Evolutionary conservation across 2,888 invertebrate genomes (phyloP).

Genomic region (Hirudinaria manillensis): DNA sequence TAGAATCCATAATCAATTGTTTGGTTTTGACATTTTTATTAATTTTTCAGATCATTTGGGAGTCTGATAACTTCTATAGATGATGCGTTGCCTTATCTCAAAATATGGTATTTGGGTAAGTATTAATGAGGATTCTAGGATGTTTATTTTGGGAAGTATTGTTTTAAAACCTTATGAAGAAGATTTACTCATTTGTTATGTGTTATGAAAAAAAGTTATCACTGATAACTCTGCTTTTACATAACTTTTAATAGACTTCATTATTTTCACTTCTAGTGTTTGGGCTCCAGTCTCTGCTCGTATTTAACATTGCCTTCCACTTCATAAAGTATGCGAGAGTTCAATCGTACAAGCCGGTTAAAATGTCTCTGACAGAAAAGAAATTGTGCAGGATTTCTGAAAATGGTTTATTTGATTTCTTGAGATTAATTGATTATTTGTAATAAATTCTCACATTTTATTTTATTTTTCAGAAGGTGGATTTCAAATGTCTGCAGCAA

Average conservation of each 20-base stretch:
- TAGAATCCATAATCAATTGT: background rate
- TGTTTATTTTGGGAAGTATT: too few species aligned
- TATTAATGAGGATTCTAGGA: background rate
- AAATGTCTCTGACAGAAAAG: background rate
- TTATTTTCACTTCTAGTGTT: background rate
- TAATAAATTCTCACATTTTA: background rate
- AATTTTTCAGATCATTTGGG: background rate
- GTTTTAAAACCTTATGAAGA: too few species aligned
- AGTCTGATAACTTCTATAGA: background rate
- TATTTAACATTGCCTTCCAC: conserved; percentile 2
- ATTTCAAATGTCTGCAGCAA: background rate
- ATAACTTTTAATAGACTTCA: background rate
- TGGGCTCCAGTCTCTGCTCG: background rate
- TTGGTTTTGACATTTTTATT: background rate
- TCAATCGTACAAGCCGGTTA: background rate
- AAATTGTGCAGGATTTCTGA: conserved; percentile 17
- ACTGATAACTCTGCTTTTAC: too few species aligned
- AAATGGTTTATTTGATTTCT: background rate
- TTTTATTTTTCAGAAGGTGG: background rate
- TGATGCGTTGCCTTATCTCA: background rate
- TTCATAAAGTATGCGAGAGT: conserved; percentile 2
- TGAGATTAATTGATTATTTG: background rate
- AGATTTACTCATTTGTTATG: too few species aligned
- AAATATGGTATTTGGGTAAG: conserved; percentile 13
- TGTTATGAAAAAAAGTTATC: too few species aligned